phyloP scores from a whole-genome alignment of 2,888 invertebrate genomes.

The Candidula unifasciata region DNA sequence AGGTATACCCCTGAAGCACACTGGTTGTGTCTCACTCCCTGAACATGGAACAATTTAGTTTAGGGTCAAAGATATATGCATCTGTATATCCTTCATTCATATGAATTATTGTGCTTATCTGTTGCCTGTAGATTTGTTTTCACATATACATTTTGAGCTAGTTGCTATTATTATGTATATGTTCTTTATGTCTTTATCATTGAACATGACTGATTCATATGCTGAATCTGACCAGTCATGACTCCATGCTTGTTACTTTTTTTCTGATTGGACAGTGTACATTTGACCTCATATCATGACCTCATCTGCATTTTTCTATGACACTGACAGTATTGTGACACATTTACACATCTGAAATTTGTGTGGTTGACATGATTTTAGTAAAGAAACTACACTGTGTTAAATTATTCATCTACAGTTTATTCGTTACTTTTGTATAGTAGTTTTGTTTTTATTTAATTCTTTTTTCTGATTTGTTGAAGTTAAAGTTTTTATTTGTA shows the following conservation, averaged over 20 bases:
- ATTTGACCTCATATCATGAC: neutral
- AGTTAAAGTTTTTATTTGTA: too few relatives aligned
- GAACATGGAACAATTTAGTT: neutral
- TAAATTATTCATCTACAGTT: neutral
- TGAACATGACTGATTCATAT: neutral
- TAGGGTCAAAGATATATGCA: slow-evolving; percentile 4
- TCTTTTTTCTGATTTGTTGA: too few relatives aligned
- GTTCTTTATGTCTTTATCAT: neutral
- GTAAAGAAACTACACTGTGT: neutral
- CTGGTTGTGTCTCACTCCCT: neutral
- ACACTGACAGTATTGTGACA: neutral
- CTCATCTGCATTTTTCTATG: neutral
- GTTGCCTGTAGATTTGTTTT: neutral
- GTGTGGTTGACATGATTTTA: neutral
- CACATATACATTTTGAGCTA: neutral
- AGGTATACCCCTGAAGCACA: neutral
- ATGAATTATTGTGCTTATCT: neutral
- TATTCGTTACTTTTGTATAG: neutral
- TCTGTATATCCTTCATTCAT: slow-evolving; percentile 10
- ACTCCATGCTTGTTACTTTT: neutral
- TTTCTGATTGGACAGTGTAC: neutral
- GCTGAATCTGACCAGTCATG: neutral
- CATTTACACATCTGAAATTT: neutral
- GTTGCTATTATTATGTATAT: neutral
- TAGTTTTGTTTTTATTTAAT: neutral